A percentile compares a stretch with the other conserved stretches of the same genome.
Conservation (phyloP, 2,113 vertebrate species). For the Pituophis catenifer region DNA sequence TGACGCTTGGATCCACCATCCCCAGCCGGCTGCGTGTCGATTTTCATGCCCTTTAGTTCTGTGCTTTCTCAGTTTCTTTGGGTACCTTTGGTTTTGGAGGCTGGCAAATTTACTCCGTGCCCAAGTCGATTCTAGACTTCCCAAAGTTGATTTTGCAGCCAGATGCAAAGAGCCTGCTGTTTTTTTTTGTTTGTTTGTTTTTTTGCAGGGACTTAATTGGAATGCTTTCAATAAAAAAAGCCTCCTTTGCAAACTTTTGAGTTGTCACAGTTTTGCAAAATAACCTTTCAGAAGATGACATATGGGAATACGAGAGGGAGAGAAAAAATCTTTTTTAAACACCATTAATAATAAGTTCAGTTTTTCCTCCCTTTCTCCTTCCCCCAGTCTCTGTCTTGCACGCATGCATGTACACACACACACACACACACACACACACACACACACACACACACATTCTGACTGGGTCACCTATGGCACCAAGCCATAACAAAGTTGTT, state of each 20-base stretch:
- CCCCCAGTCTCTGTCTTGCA: background rate
- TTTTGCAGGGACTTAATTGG: background rate
- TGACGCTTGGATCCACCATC: background rate
- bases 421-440: too few relatives aligned
- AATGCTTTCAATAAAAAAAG: background rate
- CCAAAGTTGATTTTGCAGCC: background rate
- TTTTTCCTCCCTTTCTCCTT: background rate
- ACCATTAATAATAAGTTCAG: background rate
- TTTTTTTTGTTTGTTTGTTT: too few relatives aligned
- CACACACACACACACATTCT: background rate
- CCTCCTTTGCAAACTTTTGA: background rate
- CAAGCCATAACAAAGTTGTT: background rate
- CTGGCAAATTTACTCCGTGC: rapidly evolving
- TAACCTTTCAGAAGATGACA: background rate
- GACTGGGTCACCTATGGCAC: background rate
- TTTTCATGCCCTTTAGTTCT: background rate
- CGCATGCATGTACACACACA: rapidly evolving
- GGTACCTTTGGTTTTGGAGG: background rate
- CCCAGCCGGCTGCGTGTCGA: background rate
- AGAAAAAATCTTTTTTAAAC: background rate
- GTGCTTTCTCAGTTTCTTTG: rapidly evolving
- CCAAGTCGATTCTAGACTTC: background rate
- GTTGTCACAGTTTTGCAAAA: background rate
- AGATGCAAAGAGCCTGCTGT: background rate
- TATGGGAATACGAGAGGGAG: background rate